Base-by-base conservation (phyloP, 53 echinoderm and acorn worm species). In the Luidia sarsii region DNA sequence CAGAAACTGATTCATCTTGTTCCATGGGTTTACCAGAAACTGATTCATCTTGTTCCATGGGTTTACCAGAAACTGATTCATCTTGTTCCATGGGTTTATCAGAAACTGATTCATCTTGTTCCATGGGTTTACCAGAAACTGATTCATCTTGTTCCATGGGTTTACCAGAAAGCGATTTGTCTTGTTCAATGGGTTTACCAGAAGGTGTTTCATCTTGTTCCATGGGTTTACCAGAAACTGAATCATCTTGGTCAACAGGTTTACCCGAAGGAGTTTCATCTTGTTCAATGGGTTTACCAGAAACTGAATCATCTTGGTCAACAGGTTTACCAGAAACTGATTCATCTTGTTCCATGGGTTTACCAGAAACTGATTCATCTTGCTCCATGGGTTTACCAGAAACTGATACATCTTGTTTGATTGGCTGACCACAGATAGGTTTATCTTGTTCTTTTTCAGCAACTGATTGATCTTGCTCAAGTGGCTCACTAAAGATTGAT, bases 341-440 rank as follows among this genome's bases (percentile, higher is more conserved):
- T 10, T 57, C 57, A 11, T n/a, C n/a, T n/a, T 38, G 3, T 6
- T 36, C 37, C 35, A 37, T 4, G 15, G 15, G 33, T 24, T 39
- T 56, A 53, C 21, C 14, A 11, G 54, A 19, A 10, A 16, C 14
- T 72, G 57, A 28, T 20, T 56, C 14, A 39, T 72, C 57, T 36
- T 53, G 71, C 5, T 70, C 11, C 70, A 71, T 24, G 52, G 28
- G 70, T 51, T 34, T 34, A 70, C 33, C 19, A 2, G 32, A 50
- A 2, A 35, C 34, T 24, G 16, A 16, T 35, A 43, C 56, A 60
- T 61, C 20, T 1, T 61, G 46, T 21, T 43, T 9, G 9, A 61
- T 14, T 60, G 9, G 61, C 14, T 48, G n/a, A 7, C 33, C 25
- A 0, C 33, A 35, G 9, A 30, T 16, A 6, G 43, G 25, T 13